Evolutionary conservation across 2,888 invertebrate genomes (phyloP), one percentile per base, ranked within the genome.

Genomic region (Graphium colonna): DNA sequence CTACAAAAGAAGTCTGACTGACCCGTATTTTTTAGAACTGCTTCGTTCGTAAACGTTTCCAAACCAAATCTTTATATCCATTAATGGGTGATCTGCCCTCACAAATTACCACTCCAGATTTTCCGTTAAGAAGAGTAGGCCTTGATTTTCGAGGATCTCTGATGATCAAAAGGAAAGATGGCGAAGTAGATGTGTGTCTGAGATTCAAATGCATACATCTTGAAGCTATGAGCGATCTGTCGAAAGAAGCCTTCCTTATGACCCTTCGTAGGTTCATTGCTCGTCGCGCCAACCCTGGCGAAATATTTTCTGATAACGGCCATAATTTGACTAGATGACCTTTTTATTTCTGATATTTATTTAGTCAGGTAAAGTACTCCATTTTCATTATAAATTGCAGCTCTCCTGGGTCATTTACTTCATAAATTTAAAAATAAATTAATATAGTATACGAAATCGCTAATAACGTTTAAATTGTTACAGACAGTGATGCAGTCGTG

Each of bases 281-380:
- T 1, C 62, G 69, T 1, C 44, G 70, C 3, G 69, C 71, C 0
- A 60, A 59, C 40, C 69, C 71, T 10, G 9, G 21, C 9, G 66
- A 67, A 39, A 60, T 73, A 15, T 68, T 60, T 47, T 62, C 52
- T 12, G 69, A 71, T 36, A 69, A 68, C 50, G 71, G 69, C 0
- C 38, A 40, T 4, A 55, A 56, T 21, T 60, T 60, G 17, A 45
- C 7, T 16, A 3, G 7, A 33, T 2, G 33, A 10, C 3, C 33
- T 10, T 33, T 10, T 10, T 33, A 10, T n/a, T n/a, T n/a, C n/a
- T n/a, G n/a, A n/a, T n/a, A n/a, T n/a, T n/a, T n/a, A n/a, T n/a
- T n/a, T n/a, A n/a, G n/a, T n/a, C n/a, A 33, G n/a, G 33, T n/a
- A 33, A 33, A 33, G 9, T n/a, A n/a, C n/a, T n/a, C n/a, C n/a